Percentiles rank a stretch among this genome's conserved stretches.
These are phyloP conservation scores for Abrostola triplasia DNA, from an alignment of 2,888 invertebrate genomes.

Conservation along the genomic window DNA sequence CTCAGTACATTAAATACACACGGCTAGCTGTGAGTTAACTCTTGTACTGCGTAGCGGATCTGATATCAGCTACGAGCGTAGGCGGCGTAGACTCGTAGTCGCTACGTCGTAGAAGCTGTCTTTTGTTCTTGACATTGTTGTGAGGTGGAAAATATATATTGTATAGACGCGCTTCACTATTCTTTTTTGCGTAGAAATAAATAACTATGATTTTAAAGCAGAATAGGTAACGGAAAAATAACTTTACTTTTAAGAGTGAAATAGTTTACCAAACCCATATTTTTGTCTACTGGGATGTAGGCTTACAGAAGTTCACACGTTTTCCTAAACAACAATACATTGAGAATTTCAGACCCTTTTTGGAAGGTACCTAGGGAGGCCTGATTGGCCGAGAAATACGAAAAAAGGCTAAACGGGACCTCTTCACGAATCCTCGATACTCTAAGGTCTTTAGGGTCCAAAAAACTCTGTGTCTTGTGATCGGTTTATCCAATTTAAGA, in stretches of 20 bases:
- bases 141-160: background rate
- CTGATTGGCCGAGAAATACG: background rate
- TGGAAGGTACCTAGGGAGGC: background rate
- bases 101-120: background rate
- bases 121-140: background rate
- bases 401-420: background rate
- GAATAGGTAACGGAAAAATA: no score
- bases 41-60: background rate
- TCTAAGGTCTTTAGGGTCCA: background rate
- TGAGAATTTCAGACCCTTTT: background rate
- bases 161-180: no score
- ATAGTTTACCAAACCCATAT: no score
- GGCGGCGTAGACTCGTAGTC: background rate
- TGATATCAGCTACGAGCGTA: background rate
- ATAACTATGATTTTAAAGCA: no score
- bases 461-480: slow-evolving; percentile 3
- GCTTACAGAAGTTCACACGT: background rate
- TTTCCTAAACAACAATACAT: background rate
- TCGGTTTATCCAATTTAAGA: background rate
- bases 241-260: no score
- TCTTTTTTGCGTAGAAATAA: no score
- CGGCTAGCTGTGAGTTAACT: no score
- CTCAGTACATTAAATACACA: no score
- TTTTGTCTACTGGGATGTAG: background rate
- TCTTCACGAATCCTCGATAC: background rate